phyloP scores from a whole-genome alignment of 53 echinoderm and acorn worm genomes.

The Astropecten irregularis region DNA sequence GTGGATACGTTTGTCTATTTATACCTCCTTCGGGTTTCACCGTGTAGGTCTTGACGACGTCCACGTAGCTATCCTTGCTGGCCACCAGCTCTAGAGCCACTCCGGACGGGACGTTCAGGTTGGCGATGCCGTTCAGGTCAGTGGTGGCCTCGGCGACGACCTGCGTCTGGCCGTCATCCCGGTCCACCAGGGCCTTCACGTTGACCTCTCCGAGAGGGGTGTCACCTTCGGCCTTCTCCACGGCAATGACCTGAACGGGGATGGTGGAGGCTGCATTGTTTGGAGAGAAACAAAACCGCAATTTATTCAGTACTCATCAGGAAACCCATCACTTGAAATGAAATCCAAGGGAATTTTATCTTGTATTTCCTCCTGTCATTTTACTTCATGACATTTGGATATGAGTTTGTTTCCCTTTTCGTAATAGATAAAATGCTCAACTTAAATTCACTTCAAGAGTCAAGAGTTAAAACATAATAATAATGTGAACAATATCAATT shows the following conservation, averaged over 20 bases:
- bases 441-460: too few species aligned
- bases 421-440: too few species aligned
- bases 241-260: conserved; percentile 42
- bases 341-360: too few species aligned
- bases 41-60: conserved; percentile 42
- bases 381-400: too few species aligned
- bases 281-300: not conserved
- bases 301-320: too few species aligned
- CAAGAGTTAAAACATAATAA: too few species aligned
- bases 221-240: conserved; percentile 20
- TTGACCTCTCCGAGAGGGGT: conserved; percentile 44
- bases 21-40: conserved; percentile 64
- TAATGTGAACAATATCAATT: too few species aligned
- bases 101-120: conserved; percentile 49
- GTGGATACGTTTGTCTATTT: too few species aligned
- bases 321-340: too few species aligned
- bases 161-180: conserved; percentile 45
- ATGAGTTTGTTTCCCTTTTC: too few species aligned
- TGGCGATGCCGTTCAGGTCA: conserved; percentile 57
- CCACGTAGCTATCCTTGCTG: conserved; percentile 46
- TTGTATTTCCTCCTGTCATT: too few species aligned
- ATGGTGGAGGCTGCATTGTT: conserved; percentile 46
- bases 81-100: conserved; percentile 53
- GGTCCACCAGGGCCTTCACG: conserved; percentile 38
- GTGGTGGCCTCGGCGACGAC: conserved; percentile 38